These are phyloP conservation scores for Ceyx margarethae DNA, from an alignment of 2,113 vertebrate species.

Conservation along the genomic window DNA sequence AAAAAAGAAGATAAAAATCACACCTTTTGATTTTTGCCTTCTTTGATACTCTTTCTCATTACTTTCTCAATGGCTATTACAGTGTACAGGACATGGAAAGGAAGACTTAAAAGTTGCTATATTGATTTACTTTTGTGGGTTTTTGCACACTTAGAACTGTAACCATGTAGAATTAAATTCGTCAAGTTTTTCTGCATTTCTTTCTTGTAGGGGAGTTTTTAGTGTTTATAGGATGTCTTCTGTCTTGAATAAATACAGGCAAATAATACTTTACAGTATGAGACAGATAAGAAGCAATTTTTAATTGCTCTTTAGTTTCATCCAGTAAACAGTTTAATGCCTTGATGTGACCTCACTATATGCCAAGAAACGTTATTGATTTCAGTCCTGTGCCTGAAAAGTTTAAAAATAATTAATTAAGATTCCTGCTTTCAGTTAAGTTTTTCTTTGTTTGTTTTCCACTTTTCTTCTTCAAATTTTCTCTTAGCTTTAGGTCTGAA, in stretches of 20 bases:
- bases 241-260: background rate
- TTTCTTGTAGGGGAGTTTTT: background rate
- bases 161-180: background rate
- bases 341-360: background rate
- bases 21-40: background rate
- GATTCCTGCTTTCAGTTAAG: background rate
- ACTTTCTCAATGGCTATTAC: background rate
- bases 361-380: background rate
- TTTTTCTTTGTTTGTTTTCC: background rate
- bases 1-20: background rate
- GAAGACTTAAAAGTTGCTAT: background rate
- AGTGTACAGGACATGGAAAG: background rate
- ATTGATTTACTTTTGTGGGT: background rate
- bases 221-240: background rate
- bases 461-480: background rate
- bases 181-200: background rate
- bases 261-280: background rate
- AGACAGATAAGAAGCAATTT: background rate
- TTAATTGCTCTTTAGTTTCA: background rate
- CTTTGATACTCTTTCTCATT: background rate
- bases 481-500: background rate
- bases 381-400: background rate
- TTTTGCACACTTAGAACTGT: background rate
- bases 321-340: background rate
- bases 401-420: background rate